Evolutionary conservation across 1,140 invertebrate genomes (phyloP), one percentile per base, ranked within the genome.

Genomic region (Oncopeltus fasciatus): DNA sequence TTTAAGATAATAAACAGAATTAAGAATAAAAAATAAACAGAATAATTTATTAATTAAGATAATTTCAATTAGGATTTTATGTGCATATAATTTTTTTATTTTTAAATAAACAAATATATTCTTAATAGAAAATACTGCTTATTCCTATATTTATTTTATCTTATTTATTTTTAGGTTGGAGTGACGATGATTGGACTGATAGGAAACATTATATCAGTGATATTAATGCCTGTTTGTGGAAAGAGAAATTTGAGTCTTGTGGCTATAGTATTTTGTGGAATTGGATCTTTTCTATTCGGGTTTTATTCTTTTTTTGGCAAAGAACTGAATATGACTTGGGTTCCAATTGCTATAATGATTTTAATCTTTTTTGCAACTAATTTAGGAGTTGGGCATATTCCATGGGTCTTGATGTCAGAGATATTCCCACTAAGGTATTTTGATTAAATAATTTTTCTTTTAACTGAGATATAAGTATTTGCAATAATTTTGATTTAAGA

Each of bases 391-490:
- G 58, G 61, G 27, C 65, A 66, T 16, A 47, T 70, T 8, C 68
- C 68, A 3, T 68, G 68, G 68, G 65, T 66, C 29, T 44, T 64
- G 18, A 61, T 67, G 61, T 63, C 62, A 29, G 68, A 68, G 57
- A 61, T 68, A 2, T 68, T 67, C 46, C 68, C 68, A 16, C 64
- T 66, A 14, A 65, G 63, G 67, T 68, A 61, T 44, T 27, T 24
- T 53, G 5, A 24, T 26, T 27, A 24, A 53, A 53, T 53, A 3
- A 53, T 2, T 38, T 38, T 38, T 38, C 31, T 38, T n/a, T n/a
- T n/a, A n/a, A n/a, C n/a, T n/a, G n/a, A n/a, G n/a, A n/a, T n/a
- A n/a, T n/a, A n/a, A n/a, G n/a, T n/a, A n/a, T n/a, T n/a, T n/a
- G n/a, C n/a, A n/a, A n/a, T n/a, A n/a, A n/a, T n/a, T n/a, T n/a